Evolutionary conservation across 2,797 vertebrate genomes (phyloP), one percentile per base, ranked within the genome.

Genomic region (Numenius phaeopus): DNA sequence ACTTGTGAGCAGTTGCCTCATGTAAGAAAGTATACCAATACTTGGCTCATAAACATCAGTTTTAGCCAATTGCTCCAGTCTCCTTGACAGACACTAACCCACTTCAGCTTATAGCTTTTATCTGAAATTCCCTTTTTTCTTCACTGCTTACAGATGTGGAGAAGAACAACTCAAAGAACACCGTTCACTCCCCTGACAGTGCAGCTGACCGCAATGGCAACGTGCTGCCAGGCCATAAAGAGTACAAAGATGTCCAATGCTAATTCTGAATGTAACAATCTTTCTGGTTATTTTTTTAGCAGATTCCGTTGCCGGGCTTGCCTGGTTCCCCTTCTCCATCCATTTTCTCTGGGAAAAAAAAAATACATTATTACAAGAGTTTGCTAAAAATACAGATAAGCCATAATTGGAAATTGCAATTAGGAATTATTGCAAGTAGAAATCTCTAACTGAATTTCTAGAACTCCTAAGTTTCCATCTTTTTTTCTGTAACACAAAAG

Each of bases 121-220:
- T 32, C 44, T 0, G 1, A 7, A 64, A 58, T 67, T 62, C 34
- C 23, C 5, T 71, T 72, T 76, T 34, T 76, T 83, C 40, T 19
- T 67, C 19, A 8, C 34, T 14, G 4, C 19, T 72, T 66, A 55
- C 2, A 49, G 30, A 57, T 3, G 4, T 50, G 42, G 39, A 80
- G 39, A 80, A 46, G 14, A 5, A 0, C 55, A 71, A 24, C 54
- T 72, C 37, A 24, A 79, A 59, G 55, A 81, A 40, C 10, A n/a
- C 4, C 9, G 17, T 3, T 16, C 17, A n/a, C 18, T 20, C 18
- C 47, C 30, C 85, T 39, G 19, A 79, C 5, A 47, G 54, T 1
- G 0, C 44, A 80, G 62, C 57, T 85, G 49, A 34, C 49, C 11
- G 1, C 3, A 9, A 16, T 21, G 1, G 3, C 52, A 69, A 16